Evolutionary conservation across 2,888 invertebrate species (phyloP).

Genomic region (Adelognathus sp.): DNA sequence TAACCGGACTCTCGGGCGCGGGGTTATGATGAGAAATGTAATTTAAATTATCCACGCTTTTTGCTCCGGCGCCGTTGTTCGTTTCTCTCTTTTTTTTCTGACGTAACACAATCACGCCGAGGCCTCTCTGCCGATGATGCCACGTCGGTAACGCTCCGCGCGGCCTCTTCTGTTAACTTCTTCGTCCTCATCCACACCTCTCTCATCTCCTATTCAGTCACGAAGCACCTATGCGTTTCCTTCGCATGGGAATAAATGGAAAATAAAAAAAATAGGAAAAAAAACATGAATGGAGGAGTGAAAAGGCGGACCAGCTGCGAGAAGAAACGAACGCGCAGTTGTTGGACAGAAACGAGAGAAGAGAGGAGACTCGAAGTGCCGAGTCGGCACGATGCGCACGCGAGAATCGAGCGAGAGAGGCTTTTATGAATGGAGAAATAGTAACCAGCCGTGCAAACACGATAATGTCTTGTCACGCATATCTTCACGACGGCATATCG

Average conservation of each 20-base stretch:
- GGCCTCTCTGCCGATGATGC: slow-evolving; percentile 48
- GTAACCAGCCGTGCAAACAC: slow-evolving; percentile 70
- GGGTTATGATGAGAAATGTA: slow-evolving; percentile 77
- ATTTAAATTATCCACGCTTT: slow-evolving; percentile 79
- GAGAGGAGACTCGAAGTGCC: slow-evolving; percentile 59
- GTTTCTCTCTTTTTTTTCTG: slow-evolving; percentile 51
- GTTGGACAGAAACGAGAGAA: slow-evolving; percentile 58
- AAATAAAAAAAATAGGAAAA: slow-evolving; percentile 18
- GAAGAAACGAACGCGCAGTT: slow-evolving; percentile 47
- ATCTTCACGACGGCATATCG: slow-evolving; percentile 55
- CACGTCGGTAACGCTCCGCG: slow-evolving; percentile 37
- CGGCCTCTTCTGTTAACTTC: no score
- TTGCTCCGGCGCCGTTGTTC: slow-evolving; percentile 66
- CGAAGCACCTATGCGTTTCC: slow-evolving; percentile 23
- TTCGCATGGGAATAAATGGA: slow-evolving; percentile 25
- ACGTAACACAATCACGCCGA: slow-evolving; percentile 69
- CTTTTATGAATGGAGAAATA: slow-evolving; percentile 72
- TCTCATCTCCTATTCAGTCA: slow-evolving; percentile 7
- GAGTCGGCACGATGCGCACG: slow-evolving; percentile 58
- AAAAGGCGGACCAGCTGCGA: slow-evolving; percentile 43
- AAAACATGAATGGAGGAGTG: slow-evolving; percentile 41
- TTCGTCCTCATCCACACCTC: no score
- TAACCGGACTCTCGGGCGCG: slow-evolving; percentile 70
- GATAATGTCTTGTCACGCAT: slow-evolving; percentile 73
- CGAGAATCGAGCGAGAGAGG: slow-evolving; percentile 57